These are phyloP conservation scores for Actinia tenebrosa DNA, from an alignment of 64 coral and sea anemone genomes.

Conservation along the genomic window DNA sequence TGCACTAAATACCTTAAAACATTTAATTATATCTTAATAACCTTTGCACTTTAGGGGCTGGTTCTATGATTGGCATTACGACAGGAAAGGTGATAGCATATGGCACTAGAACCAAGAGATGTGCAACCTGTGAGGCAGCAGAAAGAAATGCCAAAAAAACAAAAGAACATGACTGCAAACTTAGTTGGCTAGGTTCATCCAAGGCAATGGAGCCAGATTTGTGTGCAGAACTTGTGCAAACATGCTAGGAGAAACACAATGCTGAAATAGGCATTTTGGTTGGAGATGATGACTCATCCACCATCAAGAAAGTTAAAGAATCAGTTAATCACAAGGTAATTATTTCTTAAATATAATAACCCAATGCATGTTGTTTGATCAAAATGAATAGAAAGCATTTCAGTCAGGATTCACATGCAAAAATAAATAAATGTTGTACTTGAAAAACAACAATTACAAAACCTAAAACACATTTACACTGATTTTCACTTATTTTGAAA, in stretches of 20 bases:
- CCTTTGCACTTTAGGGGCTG: neutral
- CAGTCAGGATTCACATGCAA: too few relatives aligned
- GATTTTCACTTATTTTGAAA: too few relatives aligned
- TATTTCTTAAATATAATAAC: too few relatives aligned
- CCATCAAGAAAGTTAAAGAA: constrained; percentile 5
- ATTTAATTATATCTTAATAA: too few relatives aligned
- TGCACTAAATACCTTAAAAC: too few relatives aligned
- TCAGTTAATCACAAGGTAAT: constrained; percentile 8
- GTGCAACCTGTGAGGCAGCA: constrained; percentile 35
- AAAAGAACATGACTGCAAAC: constrained; percentile 17
- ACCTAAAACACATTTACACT: too few relatives aligned
- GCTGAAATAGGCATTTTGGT: neutral
- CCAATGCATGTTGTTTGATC: too few relatives aligned
- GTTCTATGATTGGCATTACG: constrained; percentile 22
- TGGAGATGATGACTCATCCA: constrained; percentile 20
- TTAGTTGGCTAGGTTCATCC: constrained; percentile 16
- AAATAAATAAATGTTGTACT: too few relatives aligned
- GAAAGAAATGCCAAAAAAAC: neutral
- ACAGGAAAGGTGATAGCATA: constrained; percentile 33
- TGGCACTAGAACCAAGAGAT: constrained; percentile 5
- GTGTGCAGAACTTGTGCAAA: constrained; percentile 26
- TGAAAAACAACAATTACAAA: too few relatives aligned
- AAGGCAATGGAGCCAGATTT: constrained; percentile 46
- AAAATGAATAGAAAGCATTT: too few relatives aligned
- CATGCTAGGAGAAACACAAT: neutral